phyloP scores from a whole-genome alignment of 2,113 vertebrate genomes.

The Parus major region DNA sequence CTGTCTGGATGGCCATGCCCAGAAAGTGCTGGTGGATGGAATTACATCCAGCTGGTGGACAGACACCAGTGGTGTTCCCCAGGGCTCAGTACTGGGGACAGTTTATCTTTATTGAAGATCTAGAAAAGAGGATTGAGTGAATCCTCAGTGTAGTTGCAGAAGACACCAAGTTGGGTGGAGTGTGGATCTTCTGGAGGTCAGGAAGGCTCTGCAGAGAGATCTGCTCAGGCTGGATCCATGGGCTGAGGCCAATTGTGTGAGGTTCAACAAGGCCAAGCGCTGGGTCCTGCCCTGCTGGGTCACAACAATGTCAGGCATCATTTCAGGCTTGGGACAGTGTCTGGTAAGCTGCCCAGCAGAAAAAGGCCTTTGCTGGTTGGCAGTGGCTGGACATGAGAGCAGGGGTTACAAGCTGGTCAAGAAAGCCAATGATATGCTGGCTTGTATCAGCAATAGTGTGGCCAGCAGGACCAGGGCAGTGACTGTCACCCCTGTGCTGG shows the following conservation, averaged over 20 bases:
- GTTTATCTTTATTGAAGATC: neutral
- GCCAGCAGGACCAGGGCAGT: neutral
- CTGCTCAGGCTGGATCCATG: neutral
- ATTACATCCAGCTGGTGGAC: too few species aligned
- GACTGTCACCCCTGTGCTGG: neutral
- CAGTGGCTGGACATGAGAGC: accelerated
- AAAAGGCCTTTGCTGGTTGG: accelerated
- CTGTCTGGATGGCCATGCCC: neutral
- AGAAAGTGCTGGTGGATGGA: neutral
- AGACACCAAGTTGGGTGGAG: accelerated
- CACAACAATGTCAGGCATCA: accelerated
- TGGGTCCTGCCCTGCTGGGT: too few species aligned
- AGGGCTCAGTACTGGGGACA: neutral
- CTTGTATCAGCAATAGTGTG: neutral
- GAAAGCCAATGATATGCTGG: neutral
- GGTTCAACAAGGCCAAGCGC: neutral
- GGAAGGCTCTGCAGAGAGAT: neutral
- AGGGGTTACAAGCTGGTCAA: neutral
- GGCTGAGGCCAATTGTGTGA: accelerated
- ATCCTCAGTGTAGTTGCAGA: neutral
- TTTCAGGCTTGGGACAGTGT: neutral
- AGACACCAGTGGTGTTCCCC: neutral
- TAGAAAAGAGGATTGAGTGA: neutral
- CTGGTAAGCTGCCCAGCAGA: neutral
- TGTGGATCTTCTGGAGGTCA: neutral